Percentiles rank a stretch among this genome's conserved stretches.
Evolutionary conservation across 1,140 invertebrate species (phyloP).

Genomic region (Onthophagus taurus): DNA sequence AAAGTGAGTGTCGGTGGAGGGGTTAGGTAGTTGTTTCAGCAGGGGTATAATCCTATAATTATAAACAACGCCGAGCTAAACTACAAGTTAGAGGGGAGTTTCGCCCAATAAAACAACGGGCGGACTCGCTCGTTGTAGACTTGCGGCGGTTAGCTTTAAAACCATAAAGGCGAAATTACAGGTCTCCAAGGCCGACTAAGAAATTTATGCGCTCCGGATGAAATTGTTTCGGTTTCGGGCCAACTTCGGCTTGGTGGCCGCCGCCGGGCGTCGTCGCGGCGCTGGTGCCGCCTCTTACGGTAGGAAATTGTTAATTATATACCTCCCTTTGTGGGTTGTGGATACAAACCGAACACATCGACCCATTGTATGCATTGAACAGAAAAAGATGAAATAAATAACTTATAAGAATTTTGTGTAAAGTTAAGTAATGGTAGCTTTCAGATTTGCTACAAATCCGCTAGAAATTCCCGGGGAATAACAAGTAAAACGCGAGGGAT

Average conservation of each 20-base stretch:
- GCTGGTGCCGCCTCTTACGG: neutral
- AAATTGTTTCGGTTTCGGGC: conserved; percentile 14
- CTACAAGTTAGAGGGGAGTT: conserved; percentile 16
- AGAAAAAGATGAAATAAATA: too few relatives aligned
- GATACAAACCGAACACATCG: too few relatives aligned
- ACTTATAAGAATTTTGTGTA: too few relatives aligned
- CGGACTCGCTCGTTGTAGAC: conserved; percentile 14
- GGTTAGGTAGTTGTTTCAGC: too few relatives aligned
- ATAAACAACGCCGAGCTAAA: conserved; percentile 13
- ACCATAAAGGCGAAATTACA: conserved; percentile 20
- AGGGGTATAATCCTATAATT: conserved; percentile 16
- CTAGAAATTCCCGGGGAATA: too few relatives aligned
- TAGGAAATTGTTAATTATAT: conserved; percentile 9
- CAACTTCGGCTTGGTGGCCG: conserved; percentile 6
- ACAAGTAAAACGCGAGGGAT: too few relatives aligned
- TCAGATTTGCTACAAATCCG: too few relatives aligned
- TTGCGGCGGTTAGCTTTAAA: conserved; percentile 19
- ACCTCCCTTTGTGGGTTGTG: neutral
- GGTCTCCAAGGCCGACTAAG: conserved; percentile 11
- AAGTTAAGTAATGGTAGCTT: neutral
- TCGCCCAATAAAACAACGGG: conserved; percentile 17
- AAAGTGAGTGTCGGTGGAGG: too few relatives aligned
- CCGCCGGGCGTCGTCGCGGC: too few relatives aligned
- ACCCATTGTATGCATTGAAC: too few relatives aligned
- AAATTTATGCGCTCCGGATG: conserved; percentile 18